Conservation (phyloP, 1,140 invertebrate species). For the Trachymyrmex cornetzi region DNA sequence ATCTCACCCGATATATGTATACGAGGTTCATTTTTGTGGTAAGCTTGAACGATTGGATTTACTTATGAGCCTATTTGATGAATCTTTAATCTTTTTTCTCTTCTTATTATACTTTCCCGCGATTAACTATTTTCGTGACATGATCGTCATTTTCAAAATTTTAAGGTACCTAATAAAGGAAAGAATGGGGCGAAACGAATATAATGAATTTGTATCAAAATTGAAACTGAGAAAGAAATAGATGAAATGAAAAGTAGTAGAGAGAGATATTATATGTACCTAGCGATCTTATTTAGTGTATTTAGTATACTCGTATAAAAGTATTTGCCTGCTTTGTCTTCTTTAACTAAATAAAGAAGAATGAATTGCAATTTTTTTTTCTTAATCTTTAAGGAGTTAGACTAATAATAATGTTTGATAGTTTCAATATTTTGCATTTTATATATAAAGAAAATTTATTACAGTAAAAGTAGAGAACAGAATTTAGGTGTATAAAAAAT, state of each 20-base stretch:
- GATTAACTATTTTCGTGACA: not conserved
- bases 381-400: no score
- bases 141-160: not conserved
- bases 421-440: no score
- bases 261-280: no score
- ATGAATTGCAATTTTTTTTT: no score
- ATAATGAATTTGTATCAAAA: not conserved
- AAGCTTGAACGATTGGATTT: conserved; percentile 22
- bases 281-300: no score
- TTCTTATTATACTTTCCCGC: not conserved
- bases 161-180: not conserved
- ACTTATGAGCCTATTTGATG: conserved; percentile 9
- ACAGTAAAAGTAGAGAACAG: no score
- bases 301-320: no score
- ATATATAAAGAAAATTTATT: no score
- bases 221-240: not conserved
- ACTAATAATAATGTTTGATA: no score
- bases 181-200: not conserved
- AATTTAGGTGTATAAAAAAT: no score
- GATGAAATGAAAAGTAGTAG: not conserved
- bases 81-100: not conserved
- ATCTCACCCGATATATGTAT: conserved; percentile 6
- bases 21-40: conserved; percentile 7
- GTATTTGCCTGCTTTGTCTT: no score
- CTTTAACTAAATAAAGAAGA: no score